A percentile compares a stretch with the other conserved stretches of the same genome.
phyloP scores from a whole-genome alignment of 1,140 invertebrate genomes.

The Amphibalanus amphitrite region DNA sequence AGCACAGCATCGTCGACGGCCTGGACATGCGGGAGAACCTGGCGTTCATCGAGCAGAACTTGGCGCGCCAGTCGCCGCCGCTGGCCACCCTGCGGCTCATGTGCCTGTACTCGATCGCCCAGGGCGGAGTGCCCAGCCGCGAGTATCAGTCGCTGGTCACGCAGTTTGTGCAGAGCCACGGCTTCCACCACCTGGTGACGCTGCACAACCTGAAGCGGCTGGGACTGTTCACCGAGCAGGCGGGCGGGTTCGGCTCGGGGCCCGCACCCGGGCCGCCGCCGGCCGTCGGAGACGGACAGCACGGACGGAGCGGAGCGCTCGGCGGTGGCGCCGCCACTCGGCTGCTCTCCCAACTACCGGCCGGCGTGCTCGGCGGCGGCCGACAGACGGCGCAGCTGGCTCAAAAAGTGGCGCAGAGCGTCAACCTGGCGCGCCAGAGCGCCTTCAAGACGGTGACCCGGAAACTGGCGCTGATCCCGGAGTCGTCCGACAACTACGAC shows the following conservation, averaged over 20 bases:
- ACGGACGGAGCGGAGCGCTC: not conserved
- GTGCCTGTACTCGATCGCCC: constrained; percentile 54
- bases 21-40: constrained; percentile 30
- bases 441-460: not conserved
- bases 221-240: constrained; percentile 38
- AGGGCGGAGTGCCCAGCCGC: constrained; percentile 32
- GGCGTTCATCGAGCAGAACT: constrained; percentile 44
- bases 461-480: constrained; percentile 12
- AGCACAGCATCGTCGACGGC: constrained; percentile 53
- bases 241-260: constrained; percentile 9
- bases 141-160: constrained; percentile 43
- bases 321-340: not conserved
- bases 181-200: constrained; percentile 60
- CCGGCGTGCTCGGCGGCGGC: not conserved
- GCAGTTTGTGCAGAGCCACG: constrained; percentile 72
- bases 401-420: not conserved
- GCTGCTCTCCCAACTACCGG: not conserved
- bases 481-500: constrained; percentile 11
- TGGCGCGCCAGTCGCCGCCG: constrained; percentile 44
- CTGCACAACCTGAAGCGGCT: constrained; percentile 57
- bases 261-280: constrained; percentile 7
- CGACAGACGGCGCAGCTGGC: not conserved
- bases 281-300: not conserved
- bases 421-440: not conserved
- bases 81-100: constrained; percentile 48